Conservation (phyloP, 2,113 vertebrate species). For the Panthera leo region DNA sequence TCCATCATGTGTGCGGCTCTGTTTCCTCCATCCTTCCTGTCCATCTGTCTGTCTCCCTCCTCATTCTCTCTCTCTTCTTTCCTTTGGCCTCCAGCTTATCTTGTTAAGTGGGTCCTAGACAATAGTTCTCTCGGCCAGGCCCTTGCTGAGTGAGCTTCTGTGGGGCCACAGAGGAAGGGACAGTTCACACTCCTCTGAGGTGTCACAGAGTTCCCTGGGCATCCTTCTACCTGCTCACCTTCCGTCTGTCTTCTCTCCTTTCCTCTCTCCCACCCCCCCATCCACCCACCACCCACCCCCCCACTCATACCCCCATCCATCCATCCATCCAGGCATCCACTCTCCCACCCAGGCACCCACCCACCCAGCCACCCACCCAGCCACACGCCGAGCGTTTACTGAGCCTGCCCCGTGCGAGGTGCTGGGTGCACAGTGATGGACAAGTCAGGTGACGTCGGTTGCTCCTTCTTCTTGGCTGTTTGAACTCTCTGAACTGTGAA, state of each 20-base stretch:
- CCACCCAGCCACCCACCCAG: background rate
- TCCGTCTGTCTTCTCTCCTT: background rate
- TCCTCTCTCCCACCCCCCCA: background rate
- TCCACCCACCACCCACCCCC: background rate
- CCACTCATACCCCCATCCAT: accelerated
- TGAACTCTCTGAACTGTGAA: background rate
- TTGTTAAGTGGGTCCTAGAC: background rate
- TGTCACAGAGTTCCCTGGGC: background rate
- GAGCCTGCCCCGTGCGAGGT: background rate
- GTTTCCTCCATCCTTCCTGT: no score
- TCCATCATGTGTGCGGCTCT: background rate
- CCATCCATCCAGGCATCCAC: background rate
- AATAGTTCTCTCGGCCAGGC: background rate
- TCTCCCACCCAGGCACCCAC: accelerated
- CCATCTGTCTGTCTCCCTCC: background rate
- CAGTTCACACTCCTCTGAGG: background rate
- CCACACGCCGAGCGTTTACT: no score
- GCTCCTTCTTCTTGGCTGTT: background rate
- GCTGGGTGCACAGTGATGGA: background rate
- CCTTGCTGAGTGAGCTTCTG: background rate
- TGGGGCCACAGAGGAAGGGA: background rate
- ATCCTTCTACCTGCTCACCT: background rate
- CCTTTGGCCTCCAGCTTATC: background rate
- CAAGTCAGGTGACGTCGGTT: no score
- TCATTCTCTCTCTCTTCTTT: no score